A percentile compares a stretch with the other conserved stretches of the same genome.
These are phyloP conservation scores for Pseudomugil tenellus DNA, from an alignment of 2,797 vertebrate species.

Conservation along the genomic window DNA sequence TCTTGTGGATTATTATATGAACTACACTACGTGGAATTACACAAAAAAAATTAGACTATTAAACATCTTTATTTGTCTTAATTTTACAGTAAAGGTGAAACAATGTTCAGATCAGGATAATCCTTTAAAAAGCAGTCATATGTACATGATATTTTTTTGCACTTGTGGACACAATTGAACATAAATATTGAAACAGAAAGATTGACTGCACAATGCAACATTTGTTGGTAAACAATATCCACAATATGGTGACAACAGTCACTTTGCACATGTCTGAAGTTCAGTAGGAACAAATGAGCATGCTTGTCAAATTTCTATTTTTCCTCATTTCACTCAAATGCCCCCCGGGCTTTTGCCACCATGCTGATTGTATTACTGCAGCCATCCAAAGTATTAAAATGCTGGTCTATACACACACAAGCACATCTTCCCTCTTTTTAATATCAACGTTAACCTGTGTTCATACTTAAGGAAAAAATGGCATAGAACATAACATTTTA, in stretches of 20 bases:
- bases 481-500: neutral
- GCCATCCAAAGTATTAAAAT: conserved; percentile 83
- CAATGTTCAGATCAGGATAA: neutral
- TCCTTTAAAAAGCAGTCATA: conserved; percentile 1
- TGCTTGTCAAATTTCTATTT: conserved; percentile 53
- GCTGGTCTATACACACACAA: neutral
- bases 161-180: conserved; percentile 38
- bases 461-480: neutral
- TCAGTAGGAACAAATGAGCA: conserved; percentile 50
- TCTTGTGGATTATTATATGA: conserved; percentile 14
- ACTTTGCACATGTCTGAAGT: conserved; percentile 20
- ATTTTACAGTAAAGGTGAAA: neutral
- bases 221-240: conserved; percentile 27
- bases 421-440: neutral
- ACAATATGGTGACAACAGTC: conserved; percentile 31
- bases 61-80: conserved; percentile 11
- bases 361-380: conserved; percentile 68
- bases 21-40: conserved; percentile 3
- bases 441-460: neutral
- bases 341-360: neutral
- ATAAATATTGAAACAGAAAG: conserved; percentile 47
- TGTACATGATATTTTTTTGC: conserved; percentile 11
- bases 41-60: neutral
- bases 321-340: conserved; percentile 1
- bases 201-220: conserved; percentile 27